phyloP scores from a whole-genome alignment of 2,888 invertebrate genomes.

The Lacanobia wlatinum region DNA sequence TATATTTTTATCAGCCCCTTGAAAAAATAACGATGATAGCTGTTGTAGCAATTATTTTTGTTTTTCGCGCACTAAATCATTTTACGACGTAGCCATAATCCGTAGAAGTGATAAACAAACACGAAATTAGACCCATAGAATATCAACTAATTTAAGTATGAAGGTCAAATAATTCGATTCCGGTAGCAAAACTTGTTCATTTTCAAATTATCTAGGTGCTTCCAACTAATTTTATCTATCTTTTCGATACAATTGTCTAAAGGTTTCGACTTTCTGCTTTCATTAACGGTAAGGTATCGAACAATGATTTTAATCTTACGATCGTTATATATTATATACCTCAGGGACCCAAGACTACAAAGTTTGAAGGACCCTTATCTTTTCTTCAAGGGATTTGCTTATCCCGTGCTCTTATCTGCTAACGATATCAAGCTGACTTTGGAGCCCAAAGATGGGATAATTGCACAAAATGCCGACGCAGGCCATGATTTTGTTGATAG shows the following conservation, averaged over 20 bases:
- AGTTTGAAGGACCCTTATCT: conserved; percentile 43
- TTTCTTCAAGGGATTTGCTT: conserved; percentile 42
- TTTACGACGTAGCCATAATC: conserved; percentile 13
- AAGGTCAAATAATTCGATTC: neutral
- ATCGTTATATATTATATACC: conserved; percentile 18
- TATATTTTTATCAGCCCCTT: neutral
- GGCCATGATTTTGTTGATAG: conserved; percentile 38
- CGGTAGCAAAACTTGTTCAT: neutral
- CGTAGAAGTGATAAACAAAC: conserved; percentile 20
- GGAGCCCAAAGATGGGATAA: conserved; percentile 11
- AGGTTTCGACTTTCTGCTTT: conserved; percentile 9
- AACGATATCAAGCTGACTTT: conserved; percentile 50
- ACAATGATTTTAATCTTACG: conserved; percentile 44
- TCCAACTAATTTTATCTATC: neutral
- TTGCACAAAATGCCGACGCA: conserved; percentile 28
- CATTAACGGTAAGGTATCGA: conserved; percentile 18
- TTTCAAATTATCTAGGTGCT: neutral
- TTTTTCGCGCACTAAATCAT: conserved; percentile 20
- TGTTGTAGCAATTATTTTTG: conserved; percentile 11
- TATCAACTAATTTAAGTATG: neutral
- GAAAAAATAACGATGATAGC: neutral
- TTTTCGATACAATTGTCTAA: neutral
- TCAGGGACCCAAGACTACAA: conserved; percentile 13
- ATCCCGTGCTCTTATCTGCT: conserved; percentile 42
- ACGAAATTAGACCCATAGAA: neutral